A percentile compares a stretch with the other conserved stretches of the same genome.
Evolutionary conservation across 1,140 invertebrate genomes (phyloP).

Genomic region (Vanessa tameamea): DNA sequence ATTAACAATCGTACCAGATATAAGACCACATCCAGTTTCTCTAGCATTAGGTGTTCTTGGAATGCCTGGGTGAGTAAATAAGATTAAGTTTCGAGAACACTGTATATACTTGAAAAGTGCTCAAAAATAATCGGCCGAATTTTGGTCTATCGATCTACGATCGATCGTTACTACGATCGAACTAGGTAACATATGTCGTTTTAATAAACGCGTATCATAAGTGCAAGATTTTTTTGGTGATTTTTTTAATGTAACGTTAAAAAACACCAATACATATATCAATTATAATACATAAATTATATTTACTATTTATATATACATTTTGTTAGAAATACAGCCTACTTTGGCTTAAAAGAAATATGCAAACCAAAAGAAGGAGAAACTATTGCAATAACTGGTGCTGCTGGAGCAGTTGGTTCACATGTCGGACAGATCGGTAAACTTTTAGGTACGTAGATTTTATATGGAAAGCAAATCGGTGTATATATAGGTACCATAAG

Average conservation of each 20-base stretch:
- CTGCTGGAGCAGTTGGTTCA: slow-evolving; percentile 83
- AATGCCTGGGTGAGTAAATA: slow-evolving; percentile 83
- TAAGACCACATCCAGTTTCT: slow-evolving; percentile 81
- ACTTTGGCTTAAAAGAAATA: slow-evolving; percentile 83
- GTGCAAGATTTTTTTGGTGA: too few relatives aligned
- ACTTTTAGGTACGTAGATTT: slow-evolving; percentile 72
- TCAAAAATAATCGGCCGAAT: neutral
- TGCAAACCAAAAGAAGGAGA: slow-evolving; percentile 82
- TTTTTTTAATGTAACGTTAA: too few relatives aligned
- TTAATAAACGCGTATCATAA: too few relatives aligned
- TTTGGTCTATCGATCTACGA: too few relatives aligned
- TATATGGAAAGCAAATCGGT: too few relatives aligned
- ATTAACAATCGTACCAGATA: slow-evolving; percentile 79
- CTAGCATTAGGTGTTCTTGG: slow-evolving; percentile 83
- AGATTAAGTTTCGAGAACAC: neutral
- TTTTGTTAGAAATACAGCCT: slow-evolving; percentile 82
- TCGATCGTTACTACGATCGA: too few relatives aligned
- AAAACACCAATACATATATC: too few relatives aligned
- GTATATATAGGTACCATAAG: too few relatives aligned
- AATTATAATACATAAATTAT: too few relatives aligned
- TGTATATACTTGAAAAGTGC: too few relatives aligned
- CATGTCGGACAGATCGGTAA: slow-evolving; percentile 85
- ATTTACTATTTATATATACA: neutral
- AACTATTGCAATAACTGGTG: slow-evolving; percentile 82
- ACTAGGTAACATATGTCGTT: too few relatives aligned